Evolutionary conservation across 1,140 invertebrate genomes (phyloP).

Genomic region (Mactra quadrangularis): DNA sequence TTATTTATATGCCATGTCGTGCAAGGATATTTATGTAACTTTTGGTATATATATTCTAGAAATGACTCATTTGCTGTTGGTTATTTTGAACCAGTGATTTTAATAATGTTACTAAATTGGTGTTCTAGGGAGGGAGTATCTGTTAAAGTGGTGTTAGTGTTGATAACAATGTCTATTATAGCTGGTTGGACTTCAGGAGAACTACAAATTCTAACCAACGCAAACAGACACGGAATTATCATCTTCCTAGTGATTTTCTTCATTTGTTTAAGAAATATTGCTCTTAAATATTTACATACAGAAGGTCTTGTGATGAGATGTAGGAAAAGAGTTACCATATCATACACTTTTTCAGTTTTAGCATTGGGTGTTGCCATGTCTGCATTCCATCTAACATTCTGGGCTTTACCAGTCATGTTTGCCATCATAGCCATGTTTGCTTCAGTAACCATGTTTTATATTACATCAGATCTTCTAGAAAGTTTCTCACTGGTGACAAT

Average conservation of each 20-base stretch:
- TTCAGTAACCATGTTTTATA: constrained; percentile 45
- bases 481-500: constrained; percentile 35
- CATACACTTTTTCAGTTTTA: constrained; percentile 15
- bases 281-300: constrained; percentile 34
- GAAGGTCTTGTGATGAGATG: constrained; percentile 42
- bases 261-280: constrained; percentile 56
- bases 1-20: constrained; percentile 35
- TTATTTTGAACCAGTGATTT: constrained; percentile 53
- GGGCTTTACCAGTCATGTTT: constrained; percentile 57
- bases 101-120: constrained; percentile 30
- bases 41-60: constrained; percentile 53
- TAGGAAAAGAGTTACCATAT: constrained; percentile 22
- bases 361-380: constrained; percentile 13
- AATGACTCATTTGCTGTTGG: constrained; percentile 54
- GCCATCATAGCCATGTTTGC: constrained; percentile 49
- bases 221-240: constrained; percentile 50
- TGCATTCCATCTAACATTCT: constrained; percentile 36
- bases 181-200: constrained; percentile 48
- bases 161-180: constrained; percentile 25
- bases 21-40: constrained; percentile 44
- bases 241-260: constrained; percentile 48
- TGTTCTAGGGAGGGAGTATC: constrained; percentile 25
- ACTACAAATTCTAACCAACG: constrained; percentile 22
- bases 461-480: constrained; percentile 53
- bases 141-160: constrained; percentile 1